Base-by-base conservation (phyloP, 2,113 vertebrate species). In the Prunella himalayana region DNA sequence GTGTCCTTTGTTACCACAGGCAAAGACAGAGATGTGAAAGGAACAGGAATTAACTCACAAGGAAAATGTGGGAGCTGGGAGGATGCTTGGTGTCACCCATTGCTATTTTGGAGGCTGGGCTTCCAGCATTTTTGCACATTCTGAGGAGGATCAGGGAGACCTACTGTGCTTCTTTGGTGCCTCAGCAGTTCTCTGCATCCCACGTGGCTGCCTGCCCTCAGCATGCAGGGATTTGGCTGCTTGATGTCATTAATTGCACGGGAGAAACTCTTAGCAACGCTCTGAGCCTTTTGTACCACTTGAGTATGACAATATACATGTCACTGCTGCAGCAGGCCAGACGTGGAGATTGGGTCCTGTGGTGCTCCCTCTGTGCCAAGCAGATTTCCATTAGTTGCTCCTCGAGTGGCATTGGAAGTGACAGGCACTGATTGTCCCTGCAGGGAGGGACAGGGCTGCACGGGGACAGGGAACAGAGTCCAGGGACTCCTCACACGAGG, bases 401-500 rank as follows among this genome's bases (percentile, higher is more conserved):
- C 73, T 71, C 7, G 5, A 77, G 72, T 78, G 57, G 30, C 57
- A 59, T 28, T 60, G 9, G 75, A 82, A 75, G 65, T 35, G 56
- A 39, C 3, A 9, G 84, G 7, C 44, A 22, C 35, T 1, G 17
- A 42, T 44, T 91, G 9, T 81, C 13, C 35, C 15, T 54, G 33
- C 20, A 35, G 41, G 27, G 68, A 84, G 33, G 51, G 23, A 63
- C 49, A n/a, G 33, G 33, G 41, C 22, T 87, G 63, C 30, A 44
- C 0, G 0, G 35, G 30, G 24, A 10, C 10, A 10, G 8, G 59
- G 27, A 59, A 7, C 0, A 0, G 19, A 42, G 15, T 3, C 0
- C 1, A 75, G 37, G n/a, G 23, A 57, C 7, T 72, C 59, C 44
- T 76, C 42, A 39, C 39, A 24, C 50, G 35, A 64, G 31, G 13